Base-by-base conservation (phyloP, 2,888 invertebrate species). In the Magallana nippona region DNA sequence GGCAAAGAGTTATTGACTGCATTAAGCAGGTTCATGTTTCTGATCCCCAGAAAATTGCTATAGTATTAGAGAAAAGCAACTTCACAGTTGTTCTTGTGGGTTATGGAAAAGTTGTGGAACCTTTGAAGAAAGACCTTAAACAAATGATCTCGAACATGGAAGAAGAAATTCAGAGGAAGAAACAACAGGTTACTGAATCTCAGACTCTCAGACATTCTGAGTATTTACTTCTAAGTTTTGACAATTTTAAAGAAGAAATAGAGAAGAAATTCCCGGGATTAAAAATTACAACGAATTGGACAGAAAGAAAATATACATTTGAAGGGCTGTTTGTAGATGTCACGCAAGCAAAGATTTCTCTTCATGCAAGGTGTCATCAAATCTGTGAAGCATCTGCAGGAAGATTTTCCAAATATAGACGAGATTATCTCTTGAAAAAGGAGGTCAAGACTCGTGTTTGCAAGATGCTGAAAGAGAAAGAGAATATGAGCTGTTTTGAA, bases 61-160 rank as follows among this genome's bases (percentile, higher is more conserved):
- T 86, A 11, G 78, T 62, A 55, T n/a, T 82, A 19, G 84, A 86
- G 13, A 82, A 62, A 17, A 22, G 22, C 44, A 22, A 44, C 1
- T 82, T 32, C 71, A 80, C 82, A 57, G 82, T 86, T 44, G 55
- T 77, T 19, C 56, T 86, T 44, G 80, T 63, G 27, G 85, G 85
- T 10, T 55, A 80, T 27, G 60, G 22, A 44, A 60, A 55, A n/a
- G 11, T 60, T 32, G 82, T 86, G 1, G 44, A 71, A 15, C 80
- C 80, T 58, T 27, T 86, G 10, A 78, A 62, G n/a, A 62, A 77
- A n/a, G 44, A 81, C 17, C n/a, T 86, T 11, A 58, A 79, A n/a
- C 10, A 78, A n/a, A 86, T 84, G 11, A 82, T 78, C 10, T 27
- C 44, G 10, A 77, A 55, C 71, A 80, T 82, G 22, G 57, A 56